A percentile compares a stretch with the other conserved stretches of the same genome.
Conservation (phyloP, 2,797 vertebrate genomes). For the Gadopsis marmoratus region DNA sequence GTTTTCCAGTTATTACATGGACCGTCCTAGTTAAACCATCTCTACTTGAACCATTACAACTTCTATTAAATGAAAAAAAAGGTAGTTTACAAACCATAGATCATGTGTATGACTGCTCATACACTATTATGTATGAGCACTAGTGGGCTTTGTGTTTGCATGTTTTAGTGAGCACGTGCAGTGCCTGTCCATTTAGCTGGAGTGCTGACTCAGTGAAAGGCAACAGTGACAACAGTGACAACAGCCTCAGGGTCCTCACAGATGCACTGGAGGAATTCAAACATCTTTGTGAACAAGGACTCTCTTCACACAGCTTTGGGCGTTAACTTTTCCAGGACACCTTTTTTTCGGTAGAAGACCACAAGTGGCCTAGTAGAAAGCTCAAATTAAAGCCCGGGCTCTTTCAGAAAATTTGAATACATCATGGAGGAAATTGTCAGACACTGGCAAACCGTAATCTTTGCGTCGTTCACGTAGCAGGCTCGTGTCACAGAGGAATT, state of each 20-base stretch:
- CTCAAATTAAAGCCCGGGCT: slow-evolving; percentile 1
- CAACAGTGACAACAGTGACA: slow-evolving; percentile 75
- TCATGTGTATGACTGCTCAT: no score
- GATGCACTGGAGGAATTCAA: slow-evolving; percentile 61
- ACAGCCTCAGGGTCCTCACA: slow-evolving; percentile 74
- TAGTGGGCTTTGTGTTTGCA: slow-evolving; percentile 29
- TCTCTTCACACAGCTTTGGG: slow-evolving; percentile 57
- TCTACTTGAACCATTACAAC: not conserved
- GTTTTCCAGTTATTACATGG: slow-evolving; percentile 23
- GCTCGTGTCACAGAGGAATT: slow-evolving; percentile 42
- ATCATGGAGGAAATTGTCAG: not conserved
- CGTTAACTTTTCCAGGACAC: slow-evolving; percentile 45
- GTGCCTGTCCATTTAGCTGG: slow-evolving; percentile 62
- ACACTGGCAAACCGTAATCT: not conserved
- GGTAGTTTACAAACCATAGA: not conserved
- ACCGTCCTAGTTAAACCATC: not conserved
- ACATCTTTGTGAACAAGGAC: slow-evolving; percentile 65
- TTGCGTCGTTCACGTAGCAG: not conserved
- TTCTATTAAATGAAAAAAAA: fast-evolving
- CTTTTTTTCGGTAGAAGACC: slow-evolving; percentile 31
- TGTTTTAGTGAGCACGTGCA: slow-evolving; percentile 54
- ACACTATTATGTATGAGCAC: no score
- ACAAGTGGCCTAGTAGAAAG: slow-evolving; percentile 24
- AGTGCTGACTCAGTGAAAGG: slow-evolving; percentile 68
- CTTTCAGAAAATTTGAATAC: not conserved